phyloP scores from a whole-genome alignment of 2,113 vertebrate species.

The Megaleporinus macrocephalus region DNA sequence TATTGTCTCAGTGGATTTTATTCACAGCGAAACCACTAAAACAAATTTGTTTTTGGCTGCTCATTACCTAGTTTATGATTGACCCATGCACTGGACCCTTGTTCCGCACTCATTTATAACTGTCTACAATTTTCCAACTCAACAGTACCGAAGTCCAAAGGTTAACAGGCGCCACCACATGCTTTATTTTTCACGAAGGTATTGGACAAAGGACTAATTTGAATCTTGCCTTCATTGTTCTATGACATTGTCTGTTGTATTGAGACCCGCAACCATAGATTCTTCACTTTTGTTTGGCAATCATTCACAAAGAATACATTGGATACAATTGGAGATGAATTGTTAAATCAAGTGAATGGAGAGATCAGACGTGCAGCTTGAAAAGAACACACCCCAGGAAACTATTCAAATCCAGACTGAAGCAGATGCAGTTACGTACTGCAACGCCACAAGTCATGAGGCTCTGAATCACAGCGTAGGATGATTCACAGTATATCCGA shows the following conservation, averaged over 20 bases:
- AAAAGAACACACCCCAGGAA: slow-evolving; percentile 3
- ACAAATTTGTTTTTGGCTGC: slow-evolving; percentile 29
- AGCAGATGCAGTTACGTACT: background rate
- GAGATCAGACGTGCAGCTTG: background rate
- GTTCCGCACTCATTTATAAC: slow-evolving; percentile 32
- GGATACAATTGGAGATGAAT: background rate
- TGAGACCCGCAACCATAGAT: no score
- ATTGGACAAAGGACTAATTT: background rate
- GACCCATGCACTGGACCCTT: slow-evolving; percentile 31
- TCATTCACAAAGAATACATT: background rate
- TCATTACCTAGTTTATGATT: slow-evolving; percentile 48
- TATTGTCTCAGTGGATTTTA: background rate
- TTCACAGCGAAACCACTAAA: background rate
- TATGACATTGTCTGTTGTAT: background rate
- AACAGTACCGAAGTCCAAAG: slow-evolving; percentile 47
- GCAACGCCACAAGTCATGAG: slow-evolving; percentile 55
- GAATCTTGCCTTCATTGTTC: background rate
- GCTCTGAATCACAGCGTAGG: slow-evolving; percentile 62
- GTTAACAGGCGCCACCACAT: slow-evolving; percentile 27
- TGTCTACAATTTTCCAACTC: slow-evolving; percentile 27
- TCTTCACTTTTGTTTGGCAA: no score
- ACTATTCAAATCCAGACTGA: background rate
- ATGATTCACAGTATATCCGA: slow-evolving; percentile 45
- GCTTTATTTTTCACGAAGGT: background rate
- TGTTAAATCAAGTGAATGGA: background rate